Base-by-base conservation (phyloP, 2,113 vertebrate species). In the Zosterops japonicus region DNA sequence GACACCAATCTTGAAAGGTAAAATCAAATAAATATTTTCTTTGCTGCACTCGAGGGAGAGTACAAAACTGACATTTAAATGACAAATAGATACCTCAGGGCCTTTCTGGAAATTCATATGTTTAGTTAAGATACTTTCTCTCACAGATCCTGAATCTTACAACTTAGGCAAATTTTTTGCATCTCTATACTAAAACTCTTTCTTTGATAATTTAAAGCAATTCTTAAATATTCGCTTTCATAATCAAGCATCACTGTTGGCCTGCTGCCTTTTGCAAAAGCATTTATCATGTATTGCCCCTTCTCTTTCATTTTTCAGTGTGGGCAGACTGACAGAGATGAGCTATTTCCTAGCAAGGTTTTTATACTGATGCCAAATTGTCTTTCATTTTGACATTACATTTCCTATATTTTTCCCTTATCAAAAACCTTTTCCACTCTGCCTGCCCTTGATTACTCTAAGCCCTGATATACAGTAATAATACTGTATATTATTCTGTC, bases 351-450 rank as follows among this genome's bases (percentile, higher is more conserved):
- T 65, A 79, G 47, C 28, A 96, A 52, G 49, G 28, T 22, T 53
- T 93, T 94, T 64, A 75, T 83, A 78, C 35, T 36, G 39, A 31
- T 44, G 63, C 25, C 70, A 92, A 86, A 33, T 46, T 93, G 25
- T 28, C 72, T 93, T 94, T 92, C 28, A 90, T 85, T 95, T 91
- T 94, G 41, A 83, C 42, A 70, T 79, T 84, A 27, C 3, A 47
- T 87, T 93, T 91, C 36, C 57, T 76, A 15, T 39, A 39, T 64
- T 80, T 46, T 74, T 36, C 8, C 6, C 5, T 83, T 92, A 70
- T 68, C 61, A 79, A 89, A 21, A 90, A 18, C 24, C 36, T 92
- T 96, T 68, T 76, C 74, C 56, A 70, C 25, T 87, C 93, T 94
- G 28, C 22, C 28, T 93, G 24, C 19, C 42, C 20, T 77, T 28